These are phyloP conservation scores for Synodontis membranacea DNA, from an alignment of 2,113 vertebrate species.

Conservation along the genomic window DNA sequence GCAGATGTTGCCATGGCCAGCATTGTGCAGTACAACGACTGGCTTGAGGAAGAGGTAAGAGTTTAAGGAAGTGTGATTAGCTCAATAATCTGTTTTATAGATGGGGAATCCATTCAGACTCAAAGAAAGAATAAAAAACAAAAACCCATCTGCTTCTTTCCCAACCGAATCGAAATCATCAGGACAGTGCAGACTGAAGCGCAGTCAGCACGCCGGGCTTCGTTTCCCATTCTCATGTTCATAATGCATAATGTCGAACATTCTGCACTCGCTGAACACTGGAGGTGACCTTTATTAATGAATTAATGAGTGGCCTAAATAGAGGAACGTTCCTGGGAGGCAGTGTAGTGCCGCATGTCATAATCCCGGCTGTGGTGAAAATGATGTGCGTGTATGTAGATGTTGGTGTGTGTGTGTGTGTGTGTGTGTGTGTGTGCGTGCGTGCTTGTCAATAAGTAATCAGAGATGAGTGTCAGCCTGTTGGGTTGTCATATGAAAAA, in stretches of 20 bases:
- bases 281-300: constrained; percentile 61
- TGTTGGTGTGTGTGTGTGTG: constrained; percentile 50
- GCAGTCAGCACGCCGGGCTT: constrained; percentile 32
- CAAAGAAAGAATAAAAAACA: not conserved
- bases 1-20: constrained; percentile 94
- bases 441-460: constrained; percentile 82
- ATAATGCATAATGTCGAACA: constrained; percentile 80
- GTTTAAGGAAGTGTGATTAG: not conserved
- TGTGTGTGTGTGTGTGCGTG: constrained; percentile 47
- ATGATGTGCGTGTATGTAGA: constrained; percentile 55
- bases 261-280: constrained; percentile 78
- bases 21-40: constrained; percentile 97
- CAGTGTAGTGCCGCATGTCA: constrained; percentile 65
- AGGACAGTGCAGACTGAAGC: constrained; percentile 38
- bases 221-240: constrained; percentile 73
- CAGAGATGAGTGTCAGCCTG: constrained; percentile 60
- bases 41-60: constrained; percentile 95
- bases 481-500: constrained; percentile 71
- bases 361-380: constrained; percentile 68
- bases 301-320: constrained; percentile 77
- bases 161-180: not conserved
- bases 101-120: not conserved
- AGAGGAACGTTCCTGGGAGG: constrained; percentile 59
- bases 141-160: not conserved
- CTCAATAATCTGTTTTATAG: not conserved